A percentile compares a stretch with the other conserved stretches of the same genome.
Conservation (phyloP, 2,113 vertebrate species). For the Petrocephalus zakoni region DNA sequence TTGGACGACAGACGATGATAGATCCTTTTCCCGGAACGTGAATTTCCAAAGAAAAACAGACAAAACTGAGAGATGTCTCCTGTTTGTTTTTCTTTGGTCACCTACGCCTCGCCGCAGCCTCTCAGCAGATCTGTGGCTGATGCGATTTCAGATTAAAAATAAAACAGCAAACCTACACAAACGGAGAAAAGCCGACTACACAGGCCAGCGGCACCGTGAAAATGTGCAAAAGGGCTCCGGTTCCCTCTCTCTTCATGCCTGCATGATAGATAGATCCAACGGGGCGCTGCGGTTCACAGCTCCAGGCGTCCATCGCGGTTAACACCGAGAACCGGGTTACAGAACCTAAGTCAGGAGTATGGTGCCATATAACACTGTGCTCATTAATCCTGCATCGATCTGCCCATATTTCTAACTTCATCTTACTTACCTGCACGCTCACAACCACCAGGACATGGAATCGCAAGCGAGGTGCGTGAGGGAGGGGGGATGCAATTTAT, state of each 20-base stretch:
- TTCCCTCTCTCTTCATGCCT: conserved; percentile 43
- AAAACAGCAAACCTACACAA: background rate
- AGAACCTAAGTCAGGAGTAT: background rate
- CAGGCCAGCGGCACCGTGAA: conserved; percentile 45
- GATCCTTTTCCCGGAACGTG: background rate
- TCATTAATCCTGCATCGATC: background rate
- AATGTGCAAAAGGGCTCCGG: conserved; percentile 41
- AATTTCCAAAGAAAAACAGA: background rate
- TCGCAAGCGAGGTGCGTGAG: background rate
- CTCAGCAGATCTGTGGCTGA: conserved; percentile 3
- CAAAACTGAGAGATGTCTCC: background rate
- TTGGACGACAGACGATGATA: background rate
- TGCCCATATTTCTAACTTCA: background rate
- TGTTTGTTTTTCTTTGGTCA: background rate
- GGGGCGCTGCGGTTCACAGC: conserved; percentile 32
- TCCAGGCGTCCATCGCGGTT: conserved; percentile 50
- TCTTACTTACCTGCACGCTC: background rate
- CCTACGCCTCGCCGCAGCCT: background rate
- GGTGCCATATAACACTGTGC: background rate
- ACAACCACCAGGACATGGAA: background rate
- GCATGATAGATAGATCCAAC: conserved; percentile 45
- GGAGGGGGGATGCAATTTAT: background rate
- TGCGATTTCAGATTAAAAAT: conserved; percentile 4
- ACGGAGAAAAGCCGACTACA: conserved; percentile 21
- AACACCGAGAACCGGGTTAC: conserved; percentile 46